Evolutionary conservation across 2,113 vertebrate genomes (phyloP).

Genomic region (Haemorhous mexicanus): DNA sequence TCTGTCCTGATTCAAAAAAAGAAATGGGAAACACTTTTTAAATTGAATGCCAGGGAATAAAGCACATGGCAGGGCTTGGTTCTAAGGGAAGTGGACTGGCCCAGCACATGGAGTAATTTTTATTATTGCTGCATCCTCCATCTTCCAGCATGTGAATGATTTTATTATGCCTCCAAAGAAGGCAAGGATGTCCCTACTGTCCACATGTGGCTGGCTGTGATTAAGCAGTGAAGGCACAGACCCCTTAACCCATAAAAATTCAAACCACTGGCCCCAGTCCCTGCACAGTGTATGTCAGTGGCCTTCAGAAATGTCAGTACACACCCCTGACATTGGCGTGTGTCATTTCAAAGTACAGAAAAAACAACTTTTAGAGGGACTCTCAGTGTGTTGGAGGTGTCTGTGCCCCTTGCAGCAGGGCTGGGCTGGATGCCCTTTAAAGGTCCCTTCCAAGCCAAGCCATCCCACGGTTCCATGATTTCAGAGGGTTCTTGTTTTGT

Average conservation of each 20-base stretch:
- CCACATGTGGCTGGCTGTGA: fast-evolving
- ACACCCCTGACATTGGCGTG: neutral
- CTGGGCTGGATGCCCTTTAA: neutral
- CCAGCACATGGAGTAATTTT: neutral
- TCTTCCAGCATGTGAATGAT: neutral
- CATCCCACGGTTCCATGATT: neutral
- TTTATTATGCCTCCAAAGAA: neutral
- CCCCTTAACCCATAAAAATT: neutral
- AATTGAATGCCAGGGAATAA: neutral
- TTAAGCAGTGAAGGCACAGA: neutral
- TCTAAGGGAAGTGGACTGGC: neutral
- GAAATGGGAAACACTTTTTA: neutral
- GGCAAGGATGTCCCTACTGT: fast-evolving
- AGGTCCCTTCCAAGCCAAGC: neutral
- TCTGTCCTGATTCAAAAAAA: neutral
- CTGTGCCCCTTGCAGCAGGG: no score
- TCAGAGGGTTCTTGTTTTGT: fast-evolving
- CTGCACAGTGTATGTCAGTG: fast-evolving
- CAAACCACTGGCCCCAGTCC: neutral
- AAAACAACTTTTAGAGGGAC: neutral
- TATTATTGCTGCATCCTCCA: neutral
- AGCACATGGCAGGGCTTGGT: neutral
- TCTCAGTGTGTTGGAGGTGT: neutral
- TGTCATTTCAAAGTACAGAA: fast-evolving
- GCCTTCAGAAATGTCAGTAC: neutral